phyloP scores from a whole-genome alignment of 2,888 invertebrate genomes.

The Ectobius pallidus region DNA sequence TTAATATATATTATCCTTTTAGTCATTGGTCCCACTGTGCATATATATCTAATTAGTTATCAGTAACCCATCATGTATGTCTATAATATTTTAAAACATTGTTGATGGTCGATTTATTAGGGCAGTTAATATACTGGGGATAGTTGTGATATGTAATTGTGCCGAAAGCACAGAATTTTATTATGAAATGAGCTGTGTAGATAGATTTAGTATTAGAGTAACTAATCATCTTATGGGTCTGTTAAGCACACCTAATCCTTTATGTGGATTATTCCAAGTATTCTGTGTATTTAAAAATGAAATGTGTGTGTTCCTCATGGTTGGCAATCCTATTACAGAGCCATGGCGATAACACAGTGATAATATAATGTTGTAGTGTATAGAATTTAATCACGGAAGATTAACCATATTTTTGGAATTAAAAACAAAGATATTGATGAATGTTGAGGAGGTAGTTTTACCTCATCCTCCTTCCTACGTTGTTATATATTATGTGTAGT shows the following conservation, averaged over 20 bases:
- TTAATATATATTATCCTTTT: constrained; percentile 11
- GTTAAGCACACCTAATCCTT: constrained; percentile 22
- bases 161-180: constrained; percentile 30
- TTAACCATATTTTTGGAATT: constrained; percentile 41
- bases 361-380: constrained; percentile 25
- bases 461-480: background rate
- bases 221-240: constrained; percentile 17
- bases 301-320: constrained; percentile 12
- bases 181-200: constrained; percentile 14
- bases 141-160: constrained; percentile 36
- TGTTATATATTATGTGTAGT: constrained; percentile 13
- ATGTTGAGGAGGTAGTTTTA: background rate
- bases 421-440: constrained; percentile 29
- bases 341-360: constrained; percentile 30
- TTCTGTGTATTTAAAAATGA: constrained; percentile 15
- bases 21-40: background rate
- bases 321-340: constrained; percentile 25
- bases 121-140: constrained; percentile 17
- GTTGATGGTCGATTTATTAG: constrained; percentile 26
- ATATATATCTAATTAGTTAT: background rate
- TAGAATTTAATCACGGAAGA: constrained; percentile 32
- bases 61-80: background rate
- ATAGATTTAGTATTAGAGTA: constrained; percentile 12
- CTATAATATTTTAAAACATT: background rate
- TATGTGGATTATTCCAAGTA: constrained; percentile 22